Percentiles rank a stretch among this genome's conserved stretches.
These are phyloP conservation scores for Anagyrus pseudococci DNA, from an alignment of 2,888 invertebrate species.

Conservation along the genomic window DNA sequence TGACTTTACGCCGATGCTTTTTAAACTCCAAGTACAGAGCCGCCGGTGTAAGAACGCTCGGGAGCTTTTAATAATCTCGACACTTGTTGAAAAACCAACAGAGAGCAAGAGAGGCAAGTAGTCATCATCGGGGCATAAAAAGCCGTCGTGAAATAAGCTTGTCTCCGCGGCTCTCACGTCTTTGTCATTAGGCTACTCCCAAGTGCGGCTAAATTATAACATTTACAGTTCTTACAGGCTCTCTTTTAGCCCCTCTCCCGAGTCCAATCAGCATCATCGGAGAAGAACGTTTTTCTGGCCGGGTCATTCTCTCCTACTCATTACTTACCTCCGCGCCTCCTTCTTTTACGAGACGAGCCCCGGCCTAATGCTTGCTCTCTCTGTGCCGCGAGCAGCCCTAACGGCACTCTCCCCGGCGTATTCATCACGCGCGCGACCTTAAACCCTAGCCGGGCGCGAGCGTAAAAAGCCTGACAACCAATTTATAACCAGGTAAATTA, in stretches of 20 bases:
- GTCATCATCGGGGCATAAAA: slow-evolving; percentile 18
- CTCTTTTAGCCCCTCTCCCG: slow-evolving; percentile 17
- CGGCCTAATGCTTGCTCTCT: neutral
- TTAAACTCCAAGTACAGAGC: too few relatives aligned
- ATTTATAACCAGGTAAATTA: slow-evolving; percentile 59
- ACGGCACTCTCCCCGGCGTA: slow-evolving; percentile 55
- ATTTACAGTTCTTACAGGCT: slow-evolving; percentile 23
- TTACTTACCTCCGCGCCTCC: slow-evolving; percentile 23
- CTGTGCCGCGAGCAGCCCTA: slow-evolving; percentile 36
- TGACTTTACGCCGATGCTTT: too few relatives aligned
- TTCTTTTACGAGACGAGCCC: slow-evolving; percentile 28
- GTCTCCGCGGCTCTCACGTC: slow-evolving; percentile 15
- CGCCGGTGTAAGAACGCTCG: neutral
- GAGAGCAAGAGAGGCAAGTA: slow-evolving; percentile 9
- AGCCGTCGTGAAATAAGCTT: slow-evolving; percentile 23
- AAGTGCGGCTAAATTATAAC: slow-evolving; percentile 31
- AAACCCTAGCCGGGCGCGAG: slow-evolving; percentile 37
- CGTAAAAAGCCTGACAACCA: slow-evolving; percentile 55
- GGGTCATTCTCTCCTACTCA: neutral
- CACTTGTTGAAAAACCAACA: neutral
- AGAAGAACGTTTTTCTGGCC: slow-evolving; percentile 1
- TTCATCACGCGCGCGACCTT: slow-evolving; percentile 56
- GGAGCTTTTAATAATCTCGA: slow-evolving; percentile 7
- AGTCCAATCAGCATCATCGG: too few relatives aligned
- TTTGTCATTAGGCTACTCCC: slow-evolving; percentile 24